These are phyloP conservation scores for Colossoma macropomum DNA, from an alignment of 2,113 vertebrate species.

Conservation along the genomic window DNA sequence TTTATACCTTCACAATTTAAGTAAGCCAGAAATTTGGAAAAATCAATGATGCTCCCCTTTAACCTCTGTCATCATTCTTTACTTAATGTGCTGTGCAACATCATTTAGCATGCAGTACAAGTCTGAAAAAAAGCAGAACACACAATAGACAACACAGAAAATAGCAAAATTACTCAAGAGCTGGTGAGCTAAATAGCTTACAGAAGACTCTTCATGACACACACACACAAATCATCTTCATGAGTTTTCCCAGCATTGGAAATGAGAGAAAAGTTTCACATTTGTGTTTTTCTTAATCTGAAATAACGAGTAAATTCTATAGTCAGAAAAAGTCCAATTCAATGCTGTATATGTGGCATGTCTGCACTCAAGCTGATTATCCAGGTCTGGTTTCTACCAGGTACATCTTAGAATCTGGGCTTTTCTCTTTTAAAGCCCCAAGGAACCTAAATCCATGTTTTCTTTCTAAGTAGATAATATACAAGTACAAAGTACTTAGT, in stretches of 20 bases:
- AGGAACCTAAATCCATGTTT: no score
- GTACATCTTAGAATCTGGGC: no score
- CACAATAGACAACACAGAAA: neutral
- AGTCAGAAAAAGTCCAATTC: neutral
- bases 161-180: neutral
- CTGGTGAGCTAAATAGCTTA: neutral
- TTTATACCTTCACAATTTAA: no score
- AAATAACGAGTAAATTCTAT: neutral
- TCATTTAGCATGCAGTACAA: neutral
- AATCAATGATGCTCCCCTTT: neutral
- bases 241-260: no score
- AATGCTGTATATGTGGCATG: no score
- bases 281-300: neutral
- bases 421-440: no score
- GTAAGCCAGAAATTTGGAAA: no score
- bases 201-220: neutral
- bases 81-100: neutral
- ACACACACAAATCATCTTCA: neutral
- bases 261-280: neutral
- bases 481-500: no score
- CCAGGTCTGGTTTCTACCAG: no score
- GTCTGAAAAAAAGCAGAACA: neutral
- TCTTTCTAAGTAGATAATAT: no score
- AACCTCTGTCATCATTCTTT: neutral
- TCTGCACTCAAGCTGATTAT: no score